These are phyloP conservation scores for Paradoxurus hermaphroditus DNA, from an alignment of 2,113 vertebrate species.

Conservation along the genomic window DNA sequence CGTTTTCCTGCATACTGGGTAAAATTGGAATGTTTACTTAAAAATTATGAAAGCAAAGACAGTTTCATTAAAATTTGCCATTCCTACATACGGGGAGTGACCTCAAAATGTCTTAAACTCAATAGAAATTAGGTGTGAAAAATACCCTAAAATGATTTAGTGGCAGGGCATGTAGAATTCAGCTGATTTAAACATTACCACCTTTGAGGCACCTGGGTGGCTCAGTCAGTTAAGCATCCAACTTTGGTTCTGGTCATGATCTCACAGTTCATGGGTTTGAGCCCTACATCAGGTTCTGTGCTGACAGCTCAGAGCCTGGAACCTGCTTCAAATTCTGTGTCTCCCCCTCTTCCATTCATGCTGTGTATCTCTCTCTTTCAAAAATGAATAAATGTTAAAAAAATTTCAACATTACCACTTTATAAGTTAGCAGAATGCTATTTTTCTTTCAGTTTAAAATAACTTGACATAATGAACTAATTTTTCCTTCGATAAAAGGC, in stretches of 20 bases:
- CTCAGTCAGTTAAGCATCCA: too few relatives aligned
- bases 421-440: background rate
- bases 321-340: too few relatives aligned
- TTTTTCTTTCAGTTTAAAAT: slow-evolving; percentile 45
- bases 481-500: slow-evolving; percentile 18
- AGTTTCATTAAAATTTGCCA: slow-evolving; percentile 1
- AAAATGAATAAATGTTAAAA: too few relatives aligned
- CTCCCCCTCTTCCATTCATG: too few relatives aligned
- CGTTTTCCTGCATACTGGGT: background rate
- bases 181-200: background rate
- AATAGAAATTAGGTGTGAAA: slow-evolving; percentile 31
- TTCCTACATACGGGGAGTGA: background rate
- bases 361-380: too few relatives aligned
- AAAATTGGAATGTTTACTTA: background rate
- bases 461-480: slow-evolving; percentile 11
- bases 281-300: too few relatives aligned
- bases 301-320: too few relatives aligned
- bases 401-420: background rate
- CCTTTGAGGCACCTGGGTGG: background rate
- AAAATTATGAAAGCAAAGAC: background rate
- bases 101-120: slow-evolving; percentile 4
- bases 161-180: background rate
- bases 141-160: background rate
- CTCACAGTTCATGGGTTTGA: too few relatives aligned
- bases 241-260: too few relatives aligned